These are phyloP conservation scores for Sclerurus mexicanus DNA, from an alignment of 2,113 vertebrate species.

Conservation along the genomic window DNA sequence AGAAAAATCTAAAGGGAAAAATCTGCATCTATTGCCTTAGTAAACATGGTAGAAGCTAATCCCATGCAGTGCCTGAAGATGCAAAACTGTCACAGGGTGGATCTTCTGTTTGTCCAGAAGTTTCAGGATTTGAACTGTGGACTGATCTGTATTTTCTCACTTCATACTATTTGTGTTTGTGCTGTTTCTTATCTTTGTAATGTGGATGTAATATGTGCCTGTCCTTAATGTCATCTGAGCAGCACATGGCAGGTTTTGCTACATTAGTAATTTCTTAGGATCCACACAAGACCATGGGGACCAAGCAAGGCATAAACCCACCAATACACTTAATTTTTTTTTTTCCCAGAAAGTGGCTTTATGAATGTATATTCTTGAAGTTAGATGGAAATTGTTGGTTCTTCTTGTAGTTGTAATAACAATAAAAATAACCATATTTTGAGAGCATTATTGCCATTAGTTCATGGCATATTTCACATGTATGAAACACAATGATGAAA, in stretches of 20 bases:
- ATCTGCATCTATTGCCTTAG: not conserved
- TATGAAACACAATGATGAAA: not conserved
- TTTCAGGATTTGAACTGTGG: not conserved
- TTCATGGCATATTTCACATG: not conserved
- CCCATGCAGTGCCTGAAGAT: not conserved
- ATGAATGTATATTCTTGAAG: not conserved
- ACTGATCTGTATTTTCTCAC: conserved; percentile 14
- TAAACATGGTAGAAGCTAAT: not conserved
- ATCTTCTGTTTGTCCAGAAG: not conserved
- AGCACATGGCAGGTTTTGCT: not conserved
- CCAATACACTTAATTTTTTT: not conserved
- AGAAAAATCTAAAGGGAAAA: not conserved
- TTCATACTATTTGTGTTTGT: not conserved
- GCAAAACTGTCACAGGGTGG: not conserved
- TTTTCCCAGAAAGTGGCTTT: not conserved
- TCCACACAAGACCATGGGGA: not conserved
- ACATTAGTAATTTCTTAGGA: not conserved
- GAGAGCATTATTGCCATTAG: not conserved
- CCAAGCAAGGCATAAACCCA: not conserved
- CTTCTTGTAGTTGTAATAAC: not conserved
- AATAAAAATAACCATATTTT: not conserved
- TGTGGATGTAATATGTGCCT: not conserved
- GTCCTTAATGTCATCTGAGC: not conserved
- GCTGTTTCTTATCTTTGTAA: not conserved
- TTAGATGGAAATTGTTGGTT: not conserved